Conservation (phyloP, 2,797 vertebrate genomes). For the Halcyon badia region DNA sequence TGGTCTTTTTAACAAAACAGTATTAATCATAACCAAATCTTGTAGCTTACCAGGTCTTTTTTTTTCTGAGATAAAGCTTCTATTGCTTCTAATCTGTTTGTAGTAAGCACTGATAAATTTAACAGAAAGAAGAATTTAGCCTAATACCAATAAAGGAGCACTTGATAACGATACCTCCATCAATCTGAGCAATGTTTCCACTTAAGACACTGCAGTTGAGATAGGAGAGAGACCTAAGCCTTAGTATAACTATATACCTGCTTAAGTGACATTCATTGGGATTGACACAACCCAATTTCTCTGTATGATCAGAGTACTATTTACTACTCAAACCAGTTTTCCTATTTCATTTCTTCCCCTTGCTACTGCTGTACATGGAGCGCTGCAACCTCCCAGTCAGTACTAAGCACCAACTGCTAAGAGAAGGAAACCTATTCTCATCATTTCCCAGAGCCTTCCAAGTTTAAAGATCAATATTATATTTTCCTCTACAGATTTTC, state of each 20-base stretch:
- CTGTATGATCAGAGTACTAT: neutral
- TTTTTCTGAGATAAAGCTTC: neutral
- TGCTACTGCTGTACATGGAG: fast-evolving
- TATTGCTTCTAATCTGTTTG: neutral
- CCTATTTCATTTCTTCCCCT: neutral
- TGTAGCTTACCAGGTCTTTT: neutral
- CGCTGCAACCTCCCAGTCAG: neutral
- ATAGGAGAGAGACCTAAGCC: neutral
- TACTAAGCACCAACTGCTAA: neutral
- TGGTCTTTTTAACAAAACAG: neutral
- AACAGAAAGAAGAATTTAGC: neutral
- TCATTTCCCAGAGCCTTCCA: constrained; percentile 28
- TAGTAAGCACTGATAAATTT: neutral
- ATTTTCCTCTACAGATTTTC: constrained; percentile 34
- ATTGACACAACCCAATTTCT: neutral
- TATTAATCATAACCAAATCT: neutral
- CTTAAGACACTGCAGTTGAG: neutral
- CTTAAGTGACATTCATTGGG: neutral
- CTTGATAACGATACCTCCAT: neutral
- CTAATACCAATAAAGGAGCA: neutral
- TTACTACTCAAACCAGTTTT: neutral
- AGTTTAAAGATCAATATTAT: constrained; percentile 45
- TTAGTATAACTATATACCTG: neutral
- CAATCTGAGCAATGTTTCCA: neutral
- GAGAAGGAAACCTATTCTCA: neutral